A percentile compares a stretch with the other conserved stretches of the same genome.
Evolutionary conservation across 2,888 invertebrate genomes (phyloP).

Genomic region (Timema cristinae): DNA sequence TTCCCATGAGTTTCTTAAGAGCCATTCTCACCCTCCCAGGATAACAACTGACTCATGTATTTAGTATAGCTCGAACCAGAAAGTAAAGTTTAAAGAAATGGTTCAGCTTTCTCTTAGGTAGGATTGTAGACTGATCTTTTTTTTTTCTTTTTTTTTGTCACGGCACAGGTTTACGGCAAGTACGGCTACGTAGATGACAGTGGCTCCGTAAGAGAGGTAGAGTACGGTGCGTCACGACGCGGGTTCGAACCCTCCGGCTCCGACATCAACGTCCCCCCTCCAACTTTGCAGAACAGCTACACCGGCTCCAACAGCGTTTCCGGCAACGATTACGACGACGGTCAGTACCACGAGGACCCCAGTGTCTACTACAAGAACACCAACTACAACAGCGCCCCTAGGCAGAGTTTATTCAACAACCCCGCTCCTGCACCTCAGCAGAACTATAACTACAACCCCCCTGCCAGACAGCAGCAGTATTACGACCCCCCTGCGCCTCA

Average conservation of each 20-base stretch:
- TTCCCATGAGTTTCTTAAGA: no score
- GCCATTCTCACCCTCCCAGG: no score
- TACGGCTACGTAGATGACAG: conserved; percentile 83
- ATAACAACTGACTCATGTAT: no score
- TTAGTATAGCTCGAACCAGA: no score
- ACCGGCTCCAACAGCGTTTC: conserved; percentile 43
- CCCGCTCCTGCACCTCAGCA: conserved; percentile 12
- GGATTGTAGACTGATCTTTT: no score
- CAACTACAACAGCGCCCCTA: conserved; percentile 41
- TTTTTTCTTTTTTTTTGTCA: no score
- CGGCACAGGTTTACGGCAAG: conserved; percentile 65
- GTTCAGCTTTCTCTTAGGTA: no score
- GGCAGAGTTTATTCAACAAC: conserved; percentile 30
- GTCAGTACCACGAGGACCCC: conserved; percentile 82
- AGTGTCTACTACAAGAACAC: conserved; percentile 71
- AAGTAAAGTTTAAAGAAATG: no score
- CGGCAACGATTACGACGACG: conserved; percentile 71
- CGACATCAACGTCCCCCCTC: conserved; percentile 78
- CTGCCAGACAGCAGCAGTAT: conserved; percentile 41
- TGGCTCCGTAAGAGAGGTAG: conserved; percentile 71
- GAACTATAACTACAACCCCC: conserved; percentile 16
- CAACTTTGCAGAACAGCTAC: conserved; percentile 57
- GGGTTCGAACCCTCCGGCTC: conserved; percentile 79
- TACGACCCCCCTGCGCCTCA: conserved; percentile 40
- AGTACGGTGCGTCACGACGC: conserved; percentile 77